Percentiles rank a stretch among this genome's conserved stretches.
Evolutionary conservation across 2,888 invertebrate species (phyloP).

Genomic region (Theretra japonica): DNA sequence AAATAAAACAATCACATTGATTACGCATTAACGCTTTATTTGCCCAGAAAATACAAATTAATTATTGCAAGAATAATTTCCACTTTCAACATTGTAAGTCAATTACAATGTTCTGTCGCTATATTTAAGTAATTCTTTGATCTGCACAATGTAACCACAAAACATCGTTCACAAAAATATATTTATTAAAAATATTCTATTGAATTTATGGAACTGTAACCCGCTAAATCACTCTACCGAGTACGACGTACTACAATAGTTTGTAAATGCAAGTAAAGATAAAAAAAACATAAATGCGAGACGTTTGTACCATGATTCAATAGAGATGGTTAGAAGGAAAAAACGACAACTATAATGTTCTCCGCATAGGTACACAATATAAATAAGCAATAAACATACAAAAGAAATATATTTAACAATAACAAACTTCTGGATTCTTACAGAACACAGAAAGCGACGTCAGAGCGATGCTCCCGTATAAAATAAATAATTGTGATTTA

Average conservation of each 20-base stretch:
- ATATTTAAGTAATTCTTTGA: slow-evolving; percentile 42
- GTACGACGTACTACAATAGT: slow-evolving; percentile 40
- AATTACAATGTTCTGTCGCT: slow-evolving; percentile 62
- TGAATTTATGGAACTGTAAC: slow-evolving; percentile 74
- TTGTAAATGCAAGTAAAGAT: slow-evolving; percentile 48
- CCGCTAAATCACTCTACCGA: slow-evolving; percentile 46
- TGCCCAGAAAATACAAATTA: slow-evolving; percentile 83
- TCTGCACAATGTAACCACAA: slow-evolving; percentile 60
- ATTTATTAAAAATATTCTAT: slow-evolving; percentile 70
- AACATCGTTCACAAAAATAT: slow-evolving; percentile 80
- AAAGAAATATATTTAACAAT: slow-evolving; percentile 27
- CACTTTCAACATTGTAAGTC: slow-evolving; percentile 57
- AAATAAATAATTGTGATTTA: slow-evolving; percentile 21
- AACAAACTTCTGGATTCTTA: slow-evolving; percentile 27
- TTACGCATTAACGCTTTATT: slow-evolving; percentile 82
- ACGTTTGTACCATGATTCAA: slow-evolving; percentile 31
- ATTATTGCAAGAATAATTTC: slow-evolving; percentile 79
- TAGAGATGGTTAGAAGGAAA: slow-evolving; percentile 22
- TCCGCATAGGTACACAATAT: slow-evolving; percentile 14
- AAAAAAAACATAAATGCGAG: slow-evolving; percentile 45
- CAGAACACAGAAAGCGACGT: slow-evolving; percentile 22
- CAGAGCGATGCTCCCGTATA: slow-evolving; percentile 20
- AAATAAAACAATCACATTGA: slow-evolving; percentile 57
- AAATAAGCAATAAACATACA: slow-evolving; percentile 27
- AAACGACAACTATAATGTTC: slow-evolving; percentile 10